Conservation (phyloP, 1,140 invertebrate species). For the Maniola jurtina region DNA sequence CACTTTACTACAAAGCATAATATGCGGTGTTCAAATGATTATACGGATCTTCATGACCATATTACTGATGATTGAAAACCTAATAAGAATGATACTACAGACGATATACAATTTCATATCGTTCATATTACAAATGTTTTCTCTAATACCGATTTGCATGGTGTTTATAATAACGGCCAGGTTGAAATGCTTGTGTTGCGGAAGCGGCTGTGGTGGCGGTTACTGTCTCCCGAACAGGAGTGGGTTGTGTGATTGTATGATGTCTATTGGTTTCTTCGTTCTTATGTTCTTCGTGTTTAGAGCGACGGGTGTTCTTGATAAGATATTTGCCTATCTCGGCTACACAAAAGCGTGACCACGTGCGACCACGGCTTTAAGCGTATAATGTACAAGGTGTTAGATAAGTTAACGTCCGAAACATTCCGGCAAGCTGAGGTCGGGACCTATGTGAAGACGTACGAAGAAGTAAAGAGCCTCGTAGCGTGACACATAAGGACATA, state of each 20-base stretch:
- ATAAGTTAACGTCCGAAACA: no score
- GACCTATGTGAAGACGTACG: no score
- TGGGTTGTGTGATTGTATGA: neutral
- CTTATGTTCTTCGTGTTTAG: neutral
- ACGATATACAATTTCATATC: slow-evolving; percentile 66
- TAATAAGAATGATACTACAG: slow-evolving; percentile 61
- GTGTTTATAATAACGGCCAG: slow-evolving; percentile 57
- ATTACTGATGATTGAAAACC: slow-evolving; percentile 62
- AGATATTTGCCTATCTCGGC: neutral
- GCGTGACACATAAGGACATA: no score
- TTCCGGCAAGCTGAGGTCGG: no score
- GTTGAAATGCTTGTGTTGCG: slow-evolving; percentile 60
- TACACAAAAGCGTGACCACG: neutral
- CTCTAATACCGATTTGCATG: slow-evolving; percentile 60
- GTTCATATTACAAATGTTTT: slow-evolving; percentile 60
- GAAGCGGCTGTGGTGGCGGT: slow-evolving; percentile 47
- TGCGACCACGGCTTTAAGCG: neutral
- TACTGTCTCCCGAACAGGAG: neutral
- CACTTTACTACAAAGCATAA: slow-evolving; percentile 39
- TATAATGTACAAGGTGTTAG: no score
- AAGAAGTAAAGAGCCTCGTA: no score
- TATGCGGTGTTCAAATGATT: slow-evolving; percentile 62
- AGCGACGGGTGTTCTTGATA: neutral
- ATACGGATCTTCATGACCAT: slow-evolving; percentile 62
- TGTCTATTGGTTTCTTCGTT: neutral